These are phyloP conservation scores for Zelleria hepariella DNA, from an alignment of 2,888 invertebrate genomes.

Conservation along the genomic window DNA sequence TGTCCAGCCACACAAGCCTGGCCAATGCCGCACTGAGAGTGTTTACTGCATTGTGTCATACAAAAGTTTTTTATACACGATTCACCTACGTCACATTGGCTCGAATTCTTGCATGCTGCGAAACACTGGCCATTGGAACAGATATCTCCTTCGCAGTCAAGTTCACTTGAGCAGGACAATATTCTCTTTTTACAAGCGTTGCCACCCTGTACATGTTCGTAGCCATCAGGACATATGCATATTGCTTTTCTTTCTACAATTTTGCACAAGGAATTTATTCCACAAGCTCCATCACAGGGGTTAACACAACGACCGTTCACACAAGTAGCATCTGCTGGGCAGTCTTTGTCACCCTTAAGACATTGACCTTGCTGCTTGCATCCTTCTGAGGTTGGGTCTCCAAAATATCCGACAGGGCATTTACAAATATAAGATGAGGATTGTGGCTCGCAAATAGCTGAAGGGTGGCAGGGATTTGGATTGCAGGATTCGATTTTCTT, in stretches of 20 bases:
- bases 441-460: conserved; percentile 82
- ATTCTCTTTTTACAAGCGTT: conserved; percentile 80
- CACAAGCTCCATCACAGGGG: conserved; percentile 87
- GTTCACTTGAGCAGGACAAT: conserved; percentile 76
- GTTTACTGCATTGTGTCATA: conserved; percentile 82
- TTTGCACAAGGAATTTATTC: conserved; percentile 84
- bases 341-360: conserved; percentile 79
- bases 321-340: conserved; percentile 82
- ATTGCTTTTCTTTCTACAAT: conserved; percentile 81
- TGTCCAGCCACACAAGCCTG: conserved; percentile 86
- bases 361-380: conserved; percentile 86
- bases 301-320: conserved; percentile 80
- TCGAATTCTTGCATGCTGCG: conserved; percentile 81
- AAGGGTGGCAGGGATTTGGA: conserved; percentile 84
- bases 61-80: conserved; percentile 85
- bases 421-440: conserved; percentile 80
- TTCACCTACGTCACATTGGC: conserved; percentile 86
- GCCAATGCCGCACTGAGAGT: conserved; percentile 83
- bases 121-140: conserved; percentile 89
- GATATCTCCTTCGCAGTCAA: conserved; percentile 83
- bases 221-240: conserved; percentile 85
- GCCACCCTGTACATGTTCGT: conserved; percentile 73
- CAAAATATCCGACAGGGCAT: conserved; percentile 82
- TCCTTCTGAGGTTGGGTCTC: conserved; percentile 82
- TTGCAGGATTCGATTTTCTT: conserved; percentile 78